Percentiles rank a stretch among this genome's conserved stretches.
These are phyloP conservation scores for Drosophila arizonae DNA, from an alignment of 1,140 invertebrate species.

Conservation along the genomic window DNA sequence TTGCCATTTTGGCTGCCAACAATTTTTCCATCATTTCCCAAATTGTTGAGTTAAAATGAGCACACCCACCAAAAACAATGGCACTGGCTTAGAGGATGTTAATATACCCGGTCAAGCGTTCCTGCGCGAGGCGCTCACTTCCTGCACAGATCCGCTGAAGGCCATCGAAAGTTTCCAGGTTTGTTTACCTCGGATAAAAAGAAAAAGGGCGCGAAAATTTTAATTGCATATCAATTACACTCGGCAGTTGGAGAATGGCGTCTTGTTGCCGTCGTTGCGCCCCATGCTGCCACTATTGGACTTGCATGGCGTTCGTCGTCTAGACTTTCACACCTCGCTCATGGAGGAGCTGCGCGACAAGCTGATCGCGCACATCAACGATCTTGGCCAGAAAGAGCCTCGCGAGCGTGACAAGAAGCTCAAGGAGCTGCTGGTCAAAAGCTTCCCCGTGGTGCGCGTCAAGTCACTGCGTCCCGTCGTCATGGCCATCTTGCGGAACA, in stretches of 20 bases:
- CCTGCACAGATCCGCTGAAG: constrained; percentile 97
- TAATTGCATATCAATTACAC: not conserved
- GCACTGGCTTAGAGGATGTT: constrained; percentile 90
- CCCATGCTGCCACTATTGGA: constrained; percentile 97
- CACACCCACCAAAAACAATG: constrained; percentile 73
- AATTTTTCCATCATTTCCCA: not conserved
- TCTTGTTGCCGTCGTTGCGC: constrained; percentile 94
- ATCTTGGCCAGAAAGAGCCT: constrained; percentile 90
- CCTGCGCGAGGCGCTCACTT: constrained; percentile 95
- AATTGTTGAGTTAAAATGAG: constrained; percentile 54
- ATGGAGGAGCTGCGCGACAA: constrained; percentile 96
- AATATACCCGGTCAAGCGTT: constrained; percentile 95
- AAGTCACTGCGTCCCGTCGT: constrained; percentile 97
- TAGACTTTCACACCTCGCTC: constrained; percentile 97
- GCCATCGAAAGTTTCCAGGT: constrained; percentile 99
- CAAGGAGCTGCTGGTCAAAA: constrained; percentile 95
- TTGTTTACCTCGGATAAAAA: constrained; percentile 55
- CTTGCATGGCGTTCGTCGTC: constrained; percentile 93
- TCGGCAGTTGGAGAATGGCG: constrained; percentile 92
- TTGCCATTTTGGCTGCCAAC: constrained; percentile 3
- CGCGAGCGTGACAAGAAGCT: constrained; percentile 93
- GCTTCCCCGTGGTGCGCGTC: constrained; percentile 96
- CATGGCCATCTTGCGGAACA: constrained; percentile 96
- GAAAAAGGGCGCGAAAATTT: constrained; percentile 49
- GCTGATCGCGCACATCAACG: constrained; percentile 93